Conservation (phyloP, 2,113 vertebrate species). For the Dicrurus megarhynchus region DNA sequence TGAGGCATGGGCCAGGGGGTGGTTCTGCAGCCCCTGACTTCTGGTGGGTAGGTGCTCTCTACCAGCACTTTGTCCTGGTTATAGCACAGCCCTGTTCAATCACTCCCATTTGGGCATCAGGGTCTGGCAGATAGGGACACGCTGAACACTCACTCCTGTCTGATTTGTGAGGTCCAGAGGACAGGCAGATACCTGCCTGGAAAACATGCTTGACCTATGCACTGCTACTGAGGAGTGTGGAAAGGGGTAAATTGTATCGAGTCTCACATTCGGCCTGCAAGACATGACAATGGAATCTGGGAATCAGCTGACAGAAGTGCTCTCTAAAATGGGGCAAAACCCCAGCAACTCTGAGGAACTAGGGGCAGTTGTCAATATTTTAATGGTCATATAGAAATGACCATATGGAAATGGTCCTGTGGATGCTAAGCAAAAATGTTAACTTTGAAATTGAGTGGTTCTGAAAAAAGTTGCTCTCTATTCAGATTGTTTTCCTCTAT, state of each 20-base stretch:
- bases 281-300: not conserved
- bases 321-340: not conserved
- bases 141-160: accelerated
- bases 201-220: not conserved
- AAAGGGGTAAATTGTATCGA: not conserved
- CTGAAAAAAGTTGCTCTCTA: not conserved
- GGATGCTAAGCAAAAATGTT: not conserved
- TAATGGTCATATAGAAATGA: not conserved
- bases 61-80: not conserved
- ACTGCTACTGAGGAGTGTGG: not conserved
- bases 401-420: not conserved
- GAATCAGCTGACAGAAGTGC: not conserved
- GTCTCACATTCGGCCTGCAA: not conserved
- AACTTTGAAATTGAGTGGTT: not conserved
- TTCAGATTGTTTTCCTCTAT: not conserved
- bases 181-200: not conserved
- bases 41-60: not conserved
- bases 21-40: not conserved
- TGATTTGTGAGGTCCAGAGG: not conserved
- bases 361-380: not conserved
- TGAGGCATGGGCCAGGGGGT: not conserved
- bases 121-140: not conserved
- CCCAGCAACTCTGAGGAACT: not conserved
- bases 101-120: not conserved
- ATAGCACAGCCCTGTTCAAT: not conserved